Evolutionary conservation across 2,113 vertebrate genomes (phyloP).

Genomic region (Catharus fuscescens): DNA sequence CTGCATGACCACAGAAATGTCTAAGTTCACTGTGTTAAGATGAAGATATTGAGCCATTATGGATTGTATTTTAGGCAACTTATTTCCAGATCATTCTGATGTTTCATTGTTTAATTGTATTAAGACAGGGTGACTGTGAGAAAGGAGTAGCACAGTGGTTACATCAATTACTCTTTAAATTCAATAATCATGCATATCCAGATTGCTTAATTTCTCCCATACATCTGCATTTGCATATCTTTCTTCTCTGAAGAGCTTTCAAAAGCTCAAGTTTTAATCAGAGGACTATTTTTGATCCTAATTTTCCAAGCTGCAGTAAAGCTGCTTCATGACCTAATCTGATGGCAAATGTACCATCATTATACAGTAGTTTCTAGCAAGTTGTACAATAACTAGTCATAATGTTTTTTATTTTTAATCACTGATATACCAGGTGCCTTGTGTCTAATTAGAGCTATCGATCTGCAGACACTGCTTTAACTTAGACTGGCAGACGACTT

Average conservation of each 20-base stretch:
- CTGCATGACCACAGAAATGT: not conserved
- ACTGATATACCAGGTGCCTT: not conserved
- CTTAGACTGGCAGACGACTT: not conserved
- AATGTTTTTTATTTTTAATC: not conserved
- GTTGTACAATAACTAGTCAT: not conserved
- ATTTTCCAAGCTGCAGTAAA: conserved; percentile 45
- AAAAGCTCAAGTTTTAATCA: conserved; percentile 59
- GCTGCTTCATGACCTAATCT: conserved; percentile 39
- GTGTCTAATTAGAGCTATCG: not conserved
- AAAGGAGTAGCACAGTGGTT: not conserved
- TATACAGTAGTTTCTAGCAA: not conserved
- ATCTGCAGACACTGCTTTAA: not conserved
- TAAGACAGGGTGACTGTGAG: not conserved
- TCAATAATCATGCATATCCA: not conserved
- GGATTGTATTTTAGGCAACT: not conserved
- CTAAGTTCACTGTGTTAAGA: not conserved
- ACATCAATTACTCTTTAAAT: conserved; percentile 29
- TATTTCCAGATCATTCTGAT: not conserved
- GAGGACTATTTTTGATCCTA: conserved; percentile 45
- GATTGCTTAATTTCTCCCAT: conserved; percentile 33
- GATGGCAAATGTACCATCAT: not conserved
- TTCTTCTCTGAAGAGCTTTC: conserved; percentile 52
- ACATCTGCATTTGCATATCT: conserved; percentile 24
- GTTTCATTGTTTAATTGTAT: conserved; percentile 2
- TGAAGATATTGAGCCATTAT: not conserved